phyloP scores from a whole-genome alignment of 1,140 invertebrate species.

The Helicoverpa armigera region DNA sequence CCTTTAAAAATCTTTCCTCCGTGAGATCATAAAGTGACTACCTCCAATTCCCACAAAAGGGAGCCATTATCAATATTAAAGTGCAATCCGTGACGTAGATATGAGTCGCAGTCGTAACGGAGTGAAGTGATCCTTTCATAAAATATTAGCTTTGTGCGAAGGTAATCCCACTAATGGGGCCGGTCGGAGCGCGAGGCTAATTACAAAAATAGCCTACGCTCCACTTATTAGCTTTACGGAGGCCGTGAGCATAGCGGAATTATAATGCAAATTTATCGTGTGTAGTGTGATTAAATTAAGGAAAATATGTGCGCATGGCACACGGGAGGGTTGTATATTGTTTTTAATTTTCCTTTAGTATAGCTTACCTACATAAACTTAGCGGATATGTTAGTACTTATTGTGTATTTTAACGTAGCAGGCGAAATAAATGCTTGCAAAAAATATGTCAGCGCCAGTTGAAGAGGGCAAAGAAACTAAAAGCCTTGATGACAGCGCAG shows the following conservation, averaged over 20 bases:
- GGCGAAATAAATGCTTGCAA: too few species aligned
- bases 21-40: background rate
- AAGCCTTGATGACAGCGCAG: too few species aligned
- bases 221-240: constrained; percentile 27
- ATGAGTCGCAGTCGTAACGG: constrained; percentile 37
- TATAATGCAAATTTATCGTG: background rate
- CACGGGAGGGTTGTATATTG: background rate
- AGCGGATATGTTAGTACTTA: too few species aligned
- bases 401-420: too few species aligned
- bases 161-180: constrained; percentile 59
- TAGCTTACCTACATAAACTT: too few species aligned
- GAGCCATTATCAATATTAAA: constrained; percentile 42
- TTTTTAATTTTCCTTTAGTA: background rate
- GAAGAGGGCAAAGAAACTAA: too few species aligned
- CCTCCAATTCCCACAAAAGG: constrained; percentile 14
- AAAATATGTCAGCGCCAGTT: too few species aligned
- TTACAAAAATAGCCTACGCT: constrained; percentile 49
- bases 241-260: background rate
- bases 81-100: constrained; percentile 35
- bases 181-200: constrained; percentile 40
- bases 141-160: constrained; percentile 58
- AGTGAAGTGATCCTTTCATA: constrained; percentile 51
- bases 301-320: background rate
- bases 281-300: constrained; percentile 16
- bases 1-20: background rate